Conservation (phyloP, 2,888 invertebrate genomes). For the Ectropis crepuscularia region DNA sequence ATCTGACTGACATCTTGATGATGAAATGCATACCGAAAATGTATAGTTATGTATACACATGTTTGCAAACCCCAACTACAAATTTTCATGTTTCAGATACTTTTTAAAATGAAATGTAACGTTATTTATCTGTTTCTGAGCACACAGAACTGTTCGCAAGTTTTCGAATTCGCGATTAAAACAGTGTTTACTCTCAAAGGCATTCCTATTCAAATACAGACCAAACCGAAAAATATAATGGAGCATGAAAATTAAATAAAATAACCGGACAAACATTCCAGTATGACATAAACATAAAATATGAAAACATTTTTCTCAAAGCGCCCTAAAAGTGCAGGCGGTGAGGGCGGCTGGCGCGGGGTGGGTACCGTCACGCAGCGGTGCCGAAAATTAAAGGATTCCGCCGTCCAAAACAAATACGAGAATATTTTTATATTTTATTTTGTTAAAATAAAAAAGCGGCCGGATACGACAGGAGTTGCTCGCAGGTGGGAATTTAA, state of each 20-base stretch:
- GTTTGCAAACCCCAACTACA: too few relatives aligned
- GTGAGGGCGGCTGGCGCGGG: slow-evolving; percentile 55
- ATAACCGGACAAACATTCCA: slow-evolving; percentile 46
- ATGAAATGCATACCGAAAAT: too few relatives aligned
- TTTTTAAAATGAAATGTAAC: too few relatives aligned
- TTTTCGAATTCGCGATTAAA: too few relatives aligned
- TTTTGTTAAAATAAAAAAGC: slow-evolving; percentile 77
- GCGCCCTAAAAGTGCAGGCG: slow-evolving; percentile 68
- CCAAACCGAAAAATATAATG: slow-evolving; percentile 20
- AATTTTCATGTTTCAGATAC: too few relatives aligned
- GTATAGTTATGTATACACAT: too few relatives aligned
- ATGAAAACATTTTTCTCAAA: slow-evolving; percentile 72
- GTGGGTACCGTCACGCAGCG: slow-evolving; percentile 67
- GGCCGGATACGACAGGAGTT: slow-evolving; percentile 64
- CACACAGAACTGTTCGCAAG: too few relatives aligned
- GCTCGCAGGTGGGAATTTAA: slow-evolving; percentile 84
- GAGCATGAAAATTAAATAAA: slow-evolving; percentile 33
- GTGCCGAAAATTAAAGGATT: slow-evolving; percentile 83
- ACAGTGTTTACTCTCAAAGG: slow-evolving; percentile 7
- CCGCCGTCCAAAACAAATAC: slow-evolving; percentile 83
- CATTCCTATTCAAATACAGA: slow-evolving; percentile 11
- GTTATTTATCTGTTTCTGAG: too few relatives aligned
- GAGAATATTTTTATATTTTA: slow-evolving; percentile 83
- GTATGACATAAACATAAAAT: slow-evolving; percentile 62
- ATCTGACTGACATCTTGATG: too few relatives aligned